phyloP scores from a whole-genome alignment of 2,113 vertebrate species.

The Diphyllodes magnificus region DNA sequence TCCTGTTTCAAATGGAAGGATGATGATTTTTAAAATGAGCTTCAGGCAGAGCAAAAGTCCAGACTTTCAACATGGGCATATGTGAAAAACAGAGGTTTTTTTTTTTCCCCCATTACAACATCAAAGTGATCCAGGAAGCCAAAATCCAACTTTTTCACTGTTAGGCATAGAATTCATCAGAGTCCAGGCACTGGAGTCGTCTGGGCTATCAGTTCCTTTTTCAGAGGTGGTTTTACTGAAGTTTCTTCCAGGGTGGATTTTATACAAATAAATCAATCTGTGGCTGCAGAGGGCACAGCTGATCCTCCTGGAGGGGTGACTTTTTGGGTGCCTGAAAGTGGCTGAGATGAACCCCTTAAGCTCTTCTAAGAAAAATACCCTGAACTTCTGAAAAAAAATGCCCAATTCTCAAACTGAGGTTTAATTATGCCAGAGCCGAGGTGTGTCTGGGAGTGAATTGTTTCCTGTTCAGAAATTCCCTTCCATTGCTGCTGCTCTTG shows the following conservation, averaged over 20 bases:
- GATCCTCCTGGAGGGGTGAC: neutral
- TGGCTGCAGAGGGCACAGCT: neutral
- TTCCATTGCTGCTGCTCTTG: neutral
- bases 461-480: neutral
- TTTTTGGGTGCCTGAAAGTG: neutral
- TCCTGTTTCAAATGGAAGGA: neutral
- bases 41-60: neutral
- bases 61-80: neutral
- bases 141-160: neutral
- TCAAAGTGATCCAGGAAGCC: neutral
- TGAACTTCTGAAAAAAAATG: neutral
- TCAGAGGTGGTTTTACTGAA: neutral
- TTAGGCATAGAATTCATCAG: neutral
- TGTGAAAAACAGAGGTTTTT: neutral
- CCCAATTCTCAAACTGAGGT: neutral
- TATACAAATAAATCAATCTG: neutral
- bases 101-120: fast-evolving
- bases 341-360: neutral
- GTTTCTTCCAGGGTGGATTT: neutral
- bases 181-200: neutral
- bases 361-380: neutral
- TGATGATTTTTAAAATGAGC: neutral
- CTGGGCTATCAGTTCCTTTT: neutral
- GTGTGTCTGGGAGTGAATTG: neutral
- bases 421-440: neutral